Evolutionary conservation across 2,888 invertebrate species (phyloP).

Genomic region (Pedicia rivosa): DNA sequence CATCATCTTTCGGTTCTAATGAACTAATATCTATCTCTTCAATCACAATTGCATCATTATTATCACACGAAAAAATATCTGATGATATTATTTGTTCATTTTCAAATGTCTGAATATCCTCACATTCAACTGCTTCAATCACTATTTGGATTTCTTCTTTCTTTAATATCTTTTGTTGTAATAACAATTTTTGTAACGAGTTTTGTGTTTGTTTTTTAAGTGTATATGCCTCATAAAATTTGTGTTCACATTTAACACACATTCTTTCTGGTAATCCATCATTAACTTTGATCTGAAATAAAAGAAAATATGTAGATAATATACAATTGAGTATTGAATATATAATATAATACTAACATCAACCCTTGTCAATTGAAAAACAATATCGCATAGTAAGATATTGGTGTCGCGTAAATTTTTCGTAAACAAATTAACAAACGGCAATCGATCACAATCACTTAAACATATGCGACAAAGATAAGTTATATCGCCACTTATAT

Average conservation of each 20-base stretch:
- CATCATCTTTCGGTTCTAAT: neutral
- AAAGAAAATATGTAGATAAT: neutral
- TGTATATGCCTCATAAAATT: neutral
- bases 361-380: neutral
- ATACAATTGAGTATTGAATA: neutral
- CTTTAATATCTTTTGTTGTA: too few relatives aligned
- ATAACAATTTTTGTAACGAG: neutral
- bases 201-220: slow-evolving; percentile 1
- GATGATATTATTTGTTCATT: too few relatives aligned
- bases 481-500: too few relatives aligned
- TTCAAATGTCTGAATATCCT: too few relatives aligned
- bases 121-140: slow-evolving; percentile 1
- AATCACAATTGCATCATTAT: too few relatives aligned
- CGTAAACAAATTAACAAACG: neutral
- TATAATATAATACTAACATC: neutral
- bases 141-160: slow-evolving; percentile 4
- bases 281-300: slow-evolving; percentile 1
- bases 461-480: neutral
- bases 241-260: slow-evolving; percentile 4
- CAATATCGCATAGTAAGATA: neutral
- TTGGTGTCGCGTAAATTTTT: neutral
- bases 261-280: slow-evolving; percentile 4
- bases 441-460: neutral
- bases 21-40: too few relatives aligned
- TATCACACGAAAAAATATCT: too few relatives aligned